phyloP scores from a whole-genome alignment of 2,113 vertebrate species.

The Passer domesticus region DNA sequence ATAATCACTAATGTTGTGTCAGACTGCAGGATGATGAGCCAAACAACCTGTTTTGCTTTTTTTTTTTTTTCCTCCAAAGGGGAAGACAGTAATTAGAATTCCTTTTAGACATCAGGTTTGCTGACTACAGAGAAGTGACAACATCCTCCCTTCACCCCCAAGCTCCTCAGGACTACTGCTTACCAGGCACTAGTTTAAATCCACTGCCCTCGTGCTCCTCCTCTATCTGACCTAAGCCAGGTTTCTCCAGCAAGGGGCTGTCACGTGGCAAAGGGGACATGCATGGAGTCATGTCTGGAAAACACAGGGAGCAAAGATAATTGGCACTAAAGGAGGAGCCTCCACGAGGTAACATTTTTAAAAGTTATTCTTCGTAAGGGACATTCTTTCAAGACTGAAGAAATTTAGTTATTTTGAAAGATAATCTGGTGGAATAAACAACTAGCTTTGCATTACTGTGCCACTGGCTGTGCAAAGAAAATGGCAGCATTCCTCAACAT shows the following conservation, averaged over 20 bases:
- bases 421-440: neutral
- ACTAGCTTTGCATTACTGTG: neutral
- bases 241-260: constrained; percentile 80
- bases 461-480: neutral
- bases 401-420: neutral
- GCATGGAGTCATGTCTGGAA: constrained; percentile 90
- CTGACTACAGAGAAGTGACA: neutral
- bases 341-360: neutral
- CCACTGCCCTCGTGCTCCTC: constrained; percentile 79
- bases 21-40: neutral
- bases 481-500: neutral
- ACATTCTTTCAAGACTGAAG: neutral
- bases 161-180: constrained; percentile 15
- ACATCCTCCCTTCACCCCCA: neutral
- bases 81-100: neutral
- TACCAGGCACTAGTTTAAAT: constrained; percentile 81
- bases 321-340: neutral
- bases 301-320: constrained; percentile 37
- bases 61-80: neutral
- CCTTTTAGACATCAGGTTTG: neutral
- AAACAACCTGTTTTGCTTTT: neutral
- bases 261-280: constrained; percentile 90
- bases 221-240: constrained; percentile 75
- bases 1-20: neutral
- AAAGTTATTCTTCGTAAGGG: neutral